phyloP scores from a whole-genome alignment of 2,888 invertebrate species.

The Oligia fasciuncula region DNA sequence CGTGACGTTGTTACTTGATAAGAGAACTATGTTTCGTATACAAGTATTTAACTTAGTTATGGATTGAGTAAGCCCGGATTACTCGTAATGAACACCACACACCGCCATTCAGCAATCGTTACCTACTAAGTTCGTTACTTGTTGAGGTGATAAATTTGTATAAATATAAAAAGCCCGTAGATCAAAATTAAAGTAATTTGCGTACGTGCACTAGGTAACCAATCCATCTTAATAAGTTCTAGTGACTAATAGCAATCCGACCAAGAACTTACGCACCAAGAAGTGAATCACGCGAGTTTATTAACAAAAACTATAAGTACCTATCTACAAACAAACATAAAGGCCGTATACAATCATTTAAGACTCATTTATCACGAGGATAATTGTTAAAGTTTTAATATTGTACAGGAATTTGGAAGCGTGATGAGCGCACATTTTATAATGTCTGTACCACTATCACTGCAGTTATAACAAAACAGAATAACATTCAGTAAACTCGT shows the following conservation, averaged over 20 bases:
- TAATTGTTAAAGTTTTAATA: conserved; percentile 11
- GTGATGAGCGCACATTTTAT: conserved; percentile 76
- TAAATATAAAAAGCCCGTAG: conserved; percentile 1
- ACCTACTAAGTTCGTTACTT: neutral
- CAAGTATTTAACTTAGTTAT: conserved; percentile 57
- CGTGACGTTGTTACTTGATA: conserved; percentile 72
- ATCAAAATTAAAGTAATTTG: conserved; percentile 10
- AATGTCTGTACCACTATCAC: conserved; percentile 58
- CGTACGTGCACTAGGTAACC: neutral
- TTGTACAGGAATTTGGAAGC: conserved; percentile 73
- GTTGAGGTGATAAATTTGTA: neutral
- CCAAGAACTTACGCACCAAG: conserved; percentile 5
- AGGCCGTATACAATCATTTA: neutral
- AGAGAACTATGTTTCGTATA: conserved; percentile 63
- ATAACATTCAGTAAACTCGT: conserved; percentile 23
- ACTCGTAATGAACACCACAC: conserved; percentile 15
- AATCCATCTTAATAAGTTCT: conserved; percentile 15
- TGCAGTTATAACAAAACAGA: conserved; percentile 13
- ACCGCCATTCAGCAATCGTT: conserved; percentile 1
- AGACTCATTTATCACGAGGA: neutral
- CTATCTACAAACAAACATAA: neutral
- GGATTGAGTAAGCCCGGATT: conserved; percentile 51
- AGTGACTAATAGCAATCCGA: conserved; percentile 32
- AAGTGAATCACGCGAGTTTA: conserved; percentile 18
- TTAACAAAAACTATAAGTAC: neutral